Base-by-base conservation (phyloP, 1,140 invertebrate genomes). In the Eciton burchellii region DNA sequence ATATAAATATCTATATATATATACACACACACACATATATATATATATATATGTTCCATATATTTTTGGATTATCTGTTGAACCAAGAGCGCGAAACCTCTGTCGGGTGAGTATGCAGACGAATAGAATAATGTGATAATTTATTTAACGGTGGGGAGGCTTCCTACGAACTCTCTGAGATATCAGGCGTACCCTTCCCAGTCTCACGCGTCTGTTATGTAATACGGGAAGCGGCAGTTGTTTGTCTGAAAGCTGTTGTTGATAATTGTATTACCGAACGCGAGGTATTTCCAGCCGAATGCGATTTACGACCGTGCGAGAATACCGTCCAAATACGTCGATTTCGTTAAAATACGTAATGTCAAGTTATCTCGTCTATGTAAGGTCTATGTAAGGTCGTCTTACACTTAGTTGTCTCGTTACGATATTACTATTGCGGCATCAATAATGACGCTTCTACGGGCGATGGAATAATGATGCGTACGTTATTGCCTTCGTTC, bases 1-100 rank as follows among this genome's bases (percentile, higher is more conserved):
- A 84, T 84, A 86, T 47, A 81, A 66, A 83, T 79, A 70, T 59
- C 47, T 49, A 87, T 81, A 85, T 76, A 74, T 66, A 73, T 84
- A 82, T 82, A 35, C 60, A 52, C n/a, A 47, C 45, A n/a, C 14
- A 79, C 24, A 77, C 29, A 59, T 43, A 24, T 56, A 79, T 12
- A 72, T 8, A 71, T 47, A 59, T 35, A 86, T 82, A 89, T 70
- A 88, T 87, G 89, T 89, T 88, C 83, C 83, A 89, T 85, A 89
- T 89, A 89, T 89, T 89, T 89, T 89, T 89, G 89, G 87, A 89
- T 89, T 87, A 76, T 59, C 86, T 88, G 82, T 89, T 89, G 71
- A 90, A 74, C 52, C 86, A 86, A 87, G 76, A 90, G 54, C 82
- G 84, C 41, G n/a, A 85, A 89, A 77, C 87, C 89, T 86, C 73